Evolutionary conservation across 2,113 vertebrate genomes (phyloP), one percentile per base, ranked within the genome.

Genomic region (Pseudolaguvia tuberculata): DNA sequence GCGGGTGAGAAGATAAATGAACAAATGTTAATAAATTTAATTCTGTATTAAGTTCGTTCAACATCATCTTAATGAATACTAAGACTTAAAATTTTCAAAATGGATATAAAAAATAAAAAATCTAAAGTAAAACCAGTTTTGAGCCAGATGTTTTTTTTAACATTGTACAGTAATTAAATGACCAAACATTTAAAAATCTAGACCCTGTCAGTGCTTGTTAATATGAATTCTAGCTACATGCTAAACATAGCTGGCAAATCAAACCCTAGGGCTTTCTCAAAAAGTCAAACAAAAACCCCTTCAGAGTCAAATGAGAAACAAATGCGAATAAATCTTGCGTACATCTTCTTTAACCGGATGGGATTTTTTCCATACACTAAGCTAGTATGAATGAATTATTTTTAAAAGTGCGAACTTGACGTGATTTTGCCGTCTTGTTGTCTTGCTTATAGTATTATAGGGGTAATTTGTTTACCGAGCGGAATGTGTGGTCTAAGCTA

Each of bases 401-500:
- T 59, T 29, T 23, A 70, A 70, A 75, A 78, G 68, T 63, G 51
- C 55, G 29, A 55, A 76, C 72, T 76, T 76, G 48, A 76, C 61
- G 42, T 84, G 68, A 77, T 76, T 73, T 75, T 52, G 69, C 66
- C 71, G 70, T 72, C 70, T 39, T 61, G 70, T 47, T 71, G 58
- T 70, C 57, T 79, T 66, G 13, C 61, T 52, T 78, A 79, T 70
- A 73, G 70, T 75, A 81, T 81, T 76, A 79, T 78, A 25, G 53
- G 70, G 67, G 72, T 81, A 79, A 85, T 82, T 85, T 84, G 80
- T 86, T 87, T 82, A 84, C 83, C 79, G 74, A 84, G 84, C 82
- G 79, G 66, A 86, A 84, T 82, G 75, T 82, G 80, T 79, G 83
- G 82, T 80, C 84, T 80, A 73, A 83, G 80, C 81, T 85, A 79